phyloP scores from a whole-genome alignment of 2,888 invertebrate species.

The Choreutis nemorana region DNA sequence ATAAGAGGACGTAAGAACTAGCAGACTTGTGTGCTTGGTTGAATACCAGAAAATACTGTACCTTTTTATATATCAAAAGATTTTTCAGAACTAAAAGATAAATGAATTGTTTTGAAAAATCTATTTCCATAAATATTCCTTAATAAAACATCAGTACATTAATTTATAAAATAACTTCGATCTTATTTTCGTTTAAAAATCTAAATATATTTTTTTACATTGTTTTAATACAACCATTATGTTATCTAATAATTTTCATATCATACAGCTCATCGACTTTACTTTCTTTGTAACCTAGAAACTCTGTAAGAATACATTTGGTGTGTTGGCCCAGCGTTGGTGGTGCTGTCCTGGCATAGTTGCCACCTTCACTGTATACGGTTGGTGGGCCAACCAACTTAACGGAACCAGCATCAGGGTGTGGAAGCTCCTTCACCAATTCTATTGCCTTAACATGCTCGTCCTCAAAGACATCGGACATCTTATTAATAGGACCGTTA shows the following conservation, averaged over 20 bases:
- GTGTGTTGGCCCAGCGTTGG: constrained; percentile 92
- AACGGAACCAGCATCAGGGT: constrained; percentile 74
- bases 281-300: constrained; percentile 70
- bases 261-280: constrained; percentile 66
- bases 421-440: constrained; percentile 76
- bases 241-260: constrained; percentile 36
- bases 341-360: constrained; percentile 76
- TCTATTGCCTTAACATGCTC: constrained; percentile 79
- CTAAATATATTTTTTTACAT: too few relatives aligned
- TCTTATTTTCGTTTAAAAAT: too few relatives aligned
- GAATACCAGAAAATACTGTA: too few relatives aligned
- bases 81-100: too few relatives aligned
- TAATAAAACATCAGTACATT: too few relatives aligned
- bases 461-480: constrained; percentile 87
- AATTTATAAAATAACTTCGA: too few relatives aligned
- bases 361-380: constrained; percentile 75
- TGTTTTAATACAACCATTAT: neutral
- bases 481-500: constrained; percentile 88
- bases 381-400: constrained; percentile 90
- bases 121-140: too few relatives aligned
- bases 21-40: too few relatives aligned
- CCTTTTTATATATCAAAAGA: too few relatives aligned
- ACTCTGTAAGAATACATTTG: constrained; percentile 71
- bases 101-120: too few relatives aligned
- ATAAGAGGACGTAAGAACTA: too few relatives aligned